A percentile compares a stretch with the other conserved stretches of the same genome.
Conservation (phyloP, 2,113 vertebrate genomes). For the Odocoileus hemionus region DNA sequence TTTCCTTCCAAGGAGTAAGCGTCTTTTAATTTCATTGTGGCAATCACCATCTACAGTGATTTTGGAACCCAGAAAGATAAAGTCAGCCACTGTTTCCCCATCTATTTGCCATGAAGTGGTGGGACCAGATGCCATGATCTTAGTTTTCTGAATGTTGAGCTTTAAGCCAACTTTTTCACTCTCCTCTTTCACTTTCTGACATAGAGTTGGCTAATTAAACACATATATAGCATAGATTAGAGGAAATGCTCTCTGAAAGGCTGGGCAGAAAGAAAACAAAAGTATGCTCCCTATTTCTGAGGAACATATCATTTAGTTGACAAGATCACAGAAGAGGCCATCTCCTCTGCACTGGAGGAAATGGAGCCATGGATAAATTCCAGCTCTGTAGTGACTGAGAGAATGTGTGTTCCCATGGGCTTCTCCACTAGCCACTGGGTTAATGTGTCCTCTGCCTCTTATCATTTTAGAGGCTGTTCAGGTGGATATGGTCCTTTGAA, state of each 20-base stretch:
- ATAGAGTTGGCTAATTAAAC: not conserved
- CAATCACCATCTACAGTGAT: not conserved
- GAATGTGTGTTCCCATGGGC: not conserved
- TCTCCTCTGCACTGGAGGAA: not conserved
- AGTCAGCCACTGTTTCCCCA: not conserved
- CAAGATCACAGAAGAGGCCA: not conserved
- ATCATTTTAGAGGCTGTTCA: not conserved
- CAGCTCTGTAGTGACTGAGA: not conserved
- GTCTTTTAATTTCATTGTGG: not conserved
- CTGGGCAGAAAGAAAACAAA: not conserved
- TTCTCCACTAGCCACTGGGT: not conserved
- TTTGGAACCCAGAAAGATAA: not conserved
- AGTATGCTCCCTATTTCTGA: not conserved
- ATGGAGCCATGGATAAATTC: not conserved
- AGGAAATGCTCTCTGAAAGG: not conserved
- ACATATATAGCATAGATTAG: not conserved
- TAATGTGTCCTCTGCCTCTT: not conserved
- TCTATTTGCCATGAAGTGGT: too few relatives aligned
- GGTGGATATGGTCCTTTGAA: not conserved
- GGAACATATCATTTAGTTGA: not conserved
- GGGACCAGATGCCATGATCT: too few relatives aligned
- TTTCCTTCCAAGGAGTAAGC: too few relatives aligned
- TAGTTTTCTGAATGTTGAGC: too few relatives aligned
- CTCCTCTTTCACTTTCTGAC: not conserved
- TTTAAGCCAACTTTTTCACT: not conserved